phyloP scores from a whole-genome alignment of 2,113 vertebrate species.

The Mus pahari region DNA sequence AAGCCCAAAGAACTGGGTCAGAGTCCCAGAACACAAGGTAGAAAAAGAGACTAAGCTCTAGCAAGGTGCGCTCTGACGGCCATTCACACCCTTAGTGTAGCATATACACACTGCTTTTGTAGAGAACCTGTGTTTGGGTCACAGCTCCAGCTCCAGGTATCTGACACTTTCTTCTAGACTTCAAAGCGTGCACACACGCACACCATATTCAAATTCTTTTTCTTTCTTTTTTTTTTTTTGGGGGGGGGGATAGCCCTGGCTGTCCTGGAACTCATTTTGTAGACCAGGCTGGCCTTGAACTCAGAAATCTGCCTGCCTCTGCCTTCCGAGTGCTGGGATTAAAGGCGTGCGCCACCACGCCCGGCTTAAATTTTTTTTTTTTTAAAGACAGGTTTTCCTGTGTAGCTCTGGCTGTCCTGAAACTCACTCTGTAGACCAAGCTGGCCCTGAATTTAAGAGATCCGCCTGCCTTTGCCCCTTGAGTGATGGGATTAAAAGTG shows the following conservation, averaged over 20 bases:
- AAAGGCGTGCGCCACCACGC: no score
- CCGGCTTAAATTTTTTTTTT: no score
- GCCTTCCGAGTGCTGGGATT: background rate
- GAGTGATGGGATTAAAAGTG: background rate
- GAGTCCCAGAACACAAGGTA: no score
- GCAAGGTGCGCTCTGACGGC: no score
- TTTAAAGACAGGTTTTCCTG: no score
- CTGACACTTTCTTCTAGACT: background rate
- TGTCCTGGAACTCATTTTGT: background rate
- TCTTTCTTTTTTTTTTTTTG: no score
- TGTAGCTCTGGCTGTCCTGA: background rate
- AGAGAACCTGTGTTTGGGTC: background rate
- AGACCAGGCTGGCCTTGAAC: background rate
- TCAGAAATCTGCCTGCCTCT: background rate
- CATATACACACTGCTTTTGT: background rate
- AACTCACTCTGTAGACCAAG: background rate
- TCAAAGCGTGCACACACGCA: background rate
- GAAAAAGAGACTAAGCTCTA: no score
- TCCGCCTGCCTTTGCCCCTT: background rate
- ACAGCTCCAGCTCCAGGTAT: background rate
- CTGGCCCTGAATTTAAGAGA: background rate
- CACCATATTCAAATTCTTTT: no score
- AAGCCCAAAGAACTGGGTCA: background rate
- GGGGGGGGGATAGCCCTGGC: no score
- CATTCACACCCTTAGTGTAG: background rate